A percentile compares a stretch with the other conserved stretches of the same genome.
These are phyloP conservation scores for Alosa alosa DNA, from an alignment of 2,113 vertebrate species.

Conservation along the genomic window DNA sequence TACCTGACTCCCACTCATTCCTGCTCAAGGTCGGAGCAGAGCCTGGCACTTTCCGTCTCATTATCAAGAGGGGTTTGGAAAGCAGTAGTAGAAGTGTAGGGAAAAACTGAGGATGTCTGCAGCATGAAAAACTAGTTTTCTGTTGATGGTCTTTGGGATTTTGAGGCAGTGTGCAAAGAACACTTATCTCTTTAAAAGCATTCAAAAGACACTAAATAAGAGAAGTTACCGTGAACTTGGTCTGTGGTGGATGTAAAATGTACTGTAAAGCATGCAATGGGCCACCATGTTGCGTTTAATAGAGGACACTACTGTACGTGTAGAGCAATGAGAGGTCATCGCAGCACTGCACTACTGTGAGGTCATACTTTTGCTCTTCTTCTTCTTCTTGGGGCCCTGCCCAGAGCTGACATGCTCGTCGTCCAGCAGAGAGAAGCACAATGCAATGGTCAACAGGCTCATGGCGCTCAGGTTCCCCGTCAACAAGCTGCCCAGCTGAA, in stretches of 20 bases:
- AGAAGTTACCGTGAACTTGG: too few species aligned
- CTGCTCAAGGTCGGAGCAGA: not conserved
- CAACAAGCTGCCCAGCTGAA: constrained; percentile 72
- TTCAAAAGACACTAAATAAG: not conserved
- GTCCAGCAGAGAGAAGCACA: constrained; percentile 76
- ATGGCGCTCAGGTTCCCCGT: constrained; percentile 79
- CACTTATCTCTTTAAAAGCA: not conserved
- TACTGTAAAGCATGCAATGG: not conserved
- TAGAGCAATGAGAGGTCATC: not conserved
- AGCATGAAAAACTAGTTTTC: too few species aligned
- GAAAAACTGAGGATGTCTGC: not conserved
- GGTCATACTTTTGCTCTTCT: constrained; percentile 32
- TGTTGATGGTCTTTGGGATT: too few species aligned
- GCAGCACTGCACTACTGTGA: not conserved
- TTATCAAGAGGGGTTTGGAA: not conserved
- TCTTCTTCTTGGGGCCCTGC: constrained; percentile 45
- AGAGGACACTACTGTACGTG: too few species aligned
- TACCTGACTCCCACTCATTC: not conserved
- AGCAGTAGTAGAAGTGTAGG: not conserved
- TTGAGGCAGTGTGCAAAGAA: too few species aligned
- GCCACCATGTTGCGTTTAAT: not conserved
- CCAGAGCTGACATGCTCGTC: constrained; percentile 58
- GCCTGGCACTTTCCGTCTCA: not conserved
- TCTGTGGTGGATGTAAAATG: not conserved
- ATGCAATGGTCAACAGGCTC: constrained; percentile 72